Evolutionary conservation across 2,797 vertebrate genomes (phyloP), one percentile per base, ranked within the genome.

Genomic region (Ctenochaetus hawaiiensis): DNA sequence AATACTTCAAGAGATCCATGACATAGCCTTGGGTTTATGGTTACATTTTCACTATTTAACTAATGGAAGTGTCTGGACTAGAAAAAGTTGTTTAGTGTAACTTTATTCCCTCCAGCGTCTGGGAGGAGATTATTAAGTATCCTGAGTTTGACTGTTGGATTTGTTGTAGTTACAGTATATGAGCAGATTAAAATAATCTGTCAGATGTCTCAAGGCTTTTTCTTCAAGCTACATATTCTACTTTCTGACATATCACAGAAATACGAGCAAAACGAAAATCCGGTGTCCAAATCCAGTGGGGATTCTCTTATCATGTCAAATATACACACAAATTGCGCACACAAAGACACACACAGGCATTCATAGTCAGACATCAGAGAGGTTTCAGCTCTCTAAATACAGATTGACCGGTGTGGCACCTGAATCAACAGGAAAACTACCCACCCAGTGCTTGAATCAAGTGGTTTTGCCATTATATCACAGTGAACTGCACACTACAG

Each of bases 371-470:
- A 85, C 83, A 86, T 64, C 71, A 79, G 54, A 78, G 75, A 75
- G 81, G 87, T 85, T 78, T 88, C 77, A 80, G 82, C 58, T 79
- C 69, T 84, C 54, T 80, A 84, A 90, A 87, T 80, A 87, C 80
- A 80, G 86, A 91, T 59, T 86, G 85, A 87, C 67, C 30, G 1
- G 73, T 70, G 77, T 75, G 77, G 72, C 88, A 91, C 87, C 89
- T 90, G 83, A 88, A 87, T 90, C 89, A 91, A 90, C 89, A 92
- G 85, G 85, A 89, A 90, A 87, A 76, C 80, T 72, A 81, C 72
- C 81, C 82, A 66, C 76, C 80, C 81, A 81, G 77, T 72, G 54
- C 83, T 86, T 67, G 64, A 83, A 87, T 86, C 75, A 82, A 87
- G 75, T 77, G 76, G 61, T 64, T 66, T 56, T 72, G 72, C 61